phyloP scores from a whole-genome alignment of 2,888 invertebrate genomes.

The Protonemura montana region DNA sequence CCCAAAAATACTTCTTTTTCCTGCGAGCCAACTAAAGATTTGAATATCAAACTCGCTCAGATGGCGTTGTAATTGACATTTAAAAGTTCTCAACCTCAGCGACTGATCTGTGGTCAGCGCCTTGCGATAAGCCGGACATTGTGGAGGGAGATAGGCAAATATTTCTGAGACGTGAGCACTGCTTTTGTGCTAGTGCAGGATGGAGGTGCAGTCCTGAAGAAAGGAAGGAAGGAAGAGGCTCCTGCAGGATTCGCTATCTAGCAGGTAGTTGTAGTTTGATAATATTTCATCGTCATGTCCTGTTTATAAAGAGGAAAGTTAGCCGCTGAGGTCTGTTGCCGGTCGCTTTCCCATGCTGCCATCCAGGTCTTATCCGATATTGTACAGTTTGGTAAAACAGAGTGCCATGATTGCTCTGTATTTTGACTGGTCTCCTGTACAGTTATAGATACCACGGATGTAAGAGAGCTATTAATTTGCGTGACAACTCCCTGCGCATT shows the following conservation, averaged over 20 bases:
- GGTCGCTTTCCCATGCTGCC: background rate
- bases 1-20: background rate
- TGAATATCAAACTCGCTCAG: background rate
- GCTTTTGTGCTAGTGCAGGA: background rate
- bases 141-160: background rate
- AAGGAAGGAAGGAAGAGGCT: conserved; percentile 7
- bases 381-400: background rate
- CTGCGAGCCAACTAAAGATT: background rate
- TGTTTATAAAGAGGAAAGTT: background rate
- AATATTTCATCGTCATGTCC: background rate
- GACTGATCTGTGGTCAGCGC: background rate
- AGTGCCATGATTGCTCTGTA: background rate
- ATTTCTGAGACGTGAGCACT: background rate
- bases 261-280: background rate
- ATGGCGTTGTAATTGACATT: background rate
- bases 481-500: background rate
- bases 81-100: background rate
- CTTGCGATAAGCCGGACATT: background rate
- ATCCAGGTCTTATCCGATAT: background rate
- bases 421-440: background rate
- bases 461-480: background rate
- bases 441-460: too few species aligned
- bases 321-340: background rate
- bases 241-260: background rate
- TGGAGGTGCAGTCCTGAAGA: background rate